phyloP scores from a whole-genome alignment of 2,797 vertebrate species.

The Pangasius sanitwongsei region DNA sequence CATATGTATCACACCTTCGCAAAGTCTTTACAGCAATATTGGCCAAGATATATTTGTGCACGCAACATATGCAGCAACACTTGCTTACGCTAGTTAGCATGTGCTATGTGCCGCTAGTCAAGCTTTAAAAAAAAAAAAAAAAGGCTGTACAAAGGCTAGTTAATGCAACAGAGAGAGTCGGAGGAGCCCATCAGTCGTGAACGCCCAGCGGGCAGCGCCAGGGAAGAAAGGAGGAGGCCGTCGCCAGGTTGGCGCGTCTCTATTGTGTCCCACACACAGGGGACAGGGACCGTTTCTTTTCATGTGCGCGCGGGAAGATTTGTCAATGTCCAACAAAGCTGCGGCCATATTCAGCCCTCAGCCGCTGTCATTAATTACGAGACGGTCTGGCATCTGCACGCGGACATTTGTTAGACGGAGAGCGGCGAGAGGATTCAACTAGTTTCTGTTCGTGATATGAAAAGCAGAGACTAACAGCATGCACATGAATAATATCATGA shows the following conservation, averaged over 20 bases:
- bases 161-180: constrained; percentile 41
- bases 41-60: constrained; percentile 19
- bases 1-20: constrained; percentile 42
- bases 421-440: not conserved
- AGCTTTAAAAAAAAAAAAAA: not conserved
- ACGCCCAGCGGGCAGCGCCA: constrained; percentile 42
- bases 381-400: constrained; percentile 51
- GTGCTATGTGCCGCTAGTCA: not conserved
- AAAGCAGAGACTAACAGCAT: not conserved
- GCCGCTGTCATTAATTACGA: constrained; percentile 55
- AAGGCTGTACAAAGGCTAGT: constrained; percentile 31
- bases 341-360: constrained; percentile 53
- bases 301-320: constrained; percentile 67
- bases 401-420: constrained; percentile 45
- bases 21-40: constrained; percentile 40
- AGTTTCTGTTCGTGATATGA: not conserved
- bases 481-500: not conserved
- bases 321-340: constrained; percentile 75
- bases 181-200: constrained; percentile 47
- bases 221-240: constrained; percentile 58
- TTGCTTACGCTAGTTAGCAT: constrained; percentile 16
- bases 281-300: constrained; percentile 69
- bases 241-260: constrained; percentile 76
- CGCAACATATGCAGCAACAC: constrained; percentile 42
- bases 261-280: constrained; percentile 72